Conservation (phyloP, 2,797 vertebrate species). For the Malacoraja senta region DNA sequence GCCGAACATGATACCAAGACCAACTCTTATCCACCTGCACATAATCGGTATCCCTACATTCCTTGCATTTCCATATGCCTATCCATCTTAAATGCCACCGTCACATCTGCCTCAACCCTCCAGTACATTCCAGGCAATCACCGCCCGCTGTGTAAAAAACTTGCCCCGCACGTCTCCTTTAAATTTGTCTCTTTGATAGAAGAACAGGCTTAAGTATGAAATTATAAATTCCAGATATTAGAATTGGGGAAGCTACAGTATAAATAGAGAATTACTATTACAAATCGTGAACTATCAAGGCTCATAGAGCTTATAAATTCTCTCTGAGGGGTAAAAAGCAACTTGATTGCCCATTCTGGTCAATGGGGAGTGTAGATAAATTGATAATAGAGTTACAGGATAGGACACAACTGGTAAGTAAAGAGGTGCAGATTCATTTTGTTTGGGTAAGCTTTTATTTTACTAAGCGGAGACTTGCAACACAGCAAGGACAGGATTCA, state of each 20-base stretch:
- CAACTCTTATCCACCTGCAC: no score
- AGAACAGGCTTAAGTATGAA: background rate
- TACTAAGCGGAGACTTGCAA: no score
- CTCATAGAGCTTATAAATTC: background rate
- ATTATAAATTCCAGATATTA: background rate
- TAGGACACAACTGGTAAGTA: background rate
- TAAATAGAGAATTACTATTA: background rate
- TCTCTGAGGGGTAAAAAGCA: background rate
- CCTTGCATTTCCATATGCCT: no score
- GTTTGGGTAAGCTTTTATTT: background rate
- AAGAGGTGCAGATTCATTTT: background rate
- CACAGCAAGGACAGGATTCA: background rate
- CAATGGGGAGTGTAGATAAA: background rate
- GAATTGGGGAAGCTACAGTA: background rate
- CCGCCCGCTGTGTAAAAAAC: no score
- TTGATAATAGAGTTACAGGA: background rate
- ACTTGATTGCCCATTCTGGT: background rate
- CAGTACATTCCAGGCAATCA: no score
- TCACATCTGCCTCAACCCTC: no score
- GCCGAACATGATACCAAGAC: no score
- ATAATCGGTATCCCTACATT: no score
- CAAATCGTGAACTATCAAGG: background rate
- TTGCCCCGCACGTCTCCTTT: no score
- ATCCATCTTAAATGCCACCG: no score
- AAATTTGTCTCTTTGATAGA: no score